Evolutionary conservation across 1,140 invertebrate genomes (phyloP), one percentile per base, ranked within the genome.

Genomic region (Stegodyphus dumicola): DNA sequence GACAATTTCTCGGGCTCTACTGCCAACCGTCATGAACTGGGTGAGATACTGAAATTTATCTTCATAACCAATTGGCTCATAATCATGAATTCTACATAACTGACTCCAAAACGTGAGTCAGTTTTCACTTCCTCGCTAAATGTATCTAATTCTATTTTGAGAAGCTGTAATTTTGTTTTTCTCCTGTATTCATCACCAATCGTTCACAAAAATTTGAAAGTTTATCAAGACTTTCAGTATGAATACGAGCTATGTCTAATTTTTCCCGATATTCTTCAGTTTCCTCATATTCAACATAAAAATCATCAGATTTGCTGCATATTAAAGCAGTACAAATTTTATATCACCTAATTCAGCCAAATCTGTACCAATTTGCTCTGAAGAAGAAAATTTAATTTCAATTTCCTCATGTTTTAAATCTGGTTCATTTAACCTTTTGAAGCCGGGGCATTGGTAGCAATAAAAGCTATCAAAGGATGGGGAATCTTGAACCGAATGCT

Each of bases 1-100:
- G 0, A 88, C 80, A 18, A 73, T 69, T 87, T 88, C 0, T 13
- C 49, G 18, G 33, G 49, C 69, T 67, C 65, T 67, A 67, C 15
- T 67, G 6, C 6, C 65, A n/a, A 18, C 7, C 2, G n/a, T 17
- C 17, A 17, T 67, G n/a, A 2, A n/a, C 1, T 67, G 65, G 7
- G 1, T 67, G 15, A 67, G 0, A 17, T 17, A 67, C 7, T 67
- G 65, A 67, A 67, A 67, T 67, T 67, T 67, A 7, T n/a, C 65
- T 67, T 15, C 17, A 15, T 7, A 17, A 17, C n/a, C 17, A 17
- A 67, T 17, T n/a, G 65, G 1, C 2, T 67, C 2, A 18, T 67
- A 1, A 13, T 67, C 65, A 15, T 60, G 56, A 17, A 17, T 67
- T 67, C 65, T 67, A n/a, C 65, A 5, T 0, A 67, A 67, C 5